Evolutionary conservation across 2,113 vertebrate species (phyloP), one percentile per base, ranked within the genome.

Genomic region (Amphiprion percula): DNA sequence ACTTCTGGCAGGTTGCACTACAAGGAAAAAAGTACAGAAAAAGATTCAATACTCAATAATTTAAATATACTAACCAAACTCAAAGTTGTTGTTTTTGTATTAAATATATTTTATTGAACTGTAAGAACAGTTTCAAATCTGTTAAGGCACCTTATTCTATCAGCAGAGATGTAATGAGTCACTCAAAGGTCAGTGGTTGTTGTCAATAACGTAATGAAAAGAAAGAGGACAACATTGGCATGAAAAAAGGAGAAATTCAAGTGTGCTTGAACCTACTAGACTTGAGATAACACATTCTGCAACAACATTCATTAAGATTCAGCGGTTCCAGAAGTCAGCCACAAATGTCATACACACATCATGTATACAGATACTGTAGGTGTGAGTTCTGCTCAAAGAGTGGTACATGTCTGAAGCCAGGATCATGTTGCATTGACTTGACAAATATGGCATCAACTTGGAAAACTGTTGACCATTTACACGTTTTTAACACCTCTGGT

Each of bases 91-190:
- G 21, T 33, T 11, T 59, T 58, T 53, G 10, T 2, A 6, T 14
- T 23, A 54, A 74, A 65, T 62, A 21, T 49, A 47, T 47, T 93
- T 91, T 91, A 89, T 77, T 92, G 33, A 88, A 67, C 47, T 58
- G 70, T 69, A 82, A 83, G 46, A 47, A 65, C 66, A 86, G 68
- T 82, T 75, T 60, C 23, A 75, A 62, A 75, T 50, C 60, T 50
- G 37, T 44, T 87, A 90, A 90, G 90, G 86, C 90, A 92, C 90
- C 64, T 88, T 81, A 59, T 74, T 59, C 23, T 46, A 73, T 83
- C 74, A 55, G 66, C 61, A 79, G 56, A 87, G 52, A 74, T 67
- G 65, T 67, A 16, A 79, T 15, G 21, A 71, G 24, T 63, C 39
- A 85, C n/a, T 52, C 61, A 60, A 73, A 68, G 21, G 23, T 28